phyloP scores from a whole-genome alignment of 2,888 invertebrate species.

The Dasysyrphus tricinctus region DNA sequence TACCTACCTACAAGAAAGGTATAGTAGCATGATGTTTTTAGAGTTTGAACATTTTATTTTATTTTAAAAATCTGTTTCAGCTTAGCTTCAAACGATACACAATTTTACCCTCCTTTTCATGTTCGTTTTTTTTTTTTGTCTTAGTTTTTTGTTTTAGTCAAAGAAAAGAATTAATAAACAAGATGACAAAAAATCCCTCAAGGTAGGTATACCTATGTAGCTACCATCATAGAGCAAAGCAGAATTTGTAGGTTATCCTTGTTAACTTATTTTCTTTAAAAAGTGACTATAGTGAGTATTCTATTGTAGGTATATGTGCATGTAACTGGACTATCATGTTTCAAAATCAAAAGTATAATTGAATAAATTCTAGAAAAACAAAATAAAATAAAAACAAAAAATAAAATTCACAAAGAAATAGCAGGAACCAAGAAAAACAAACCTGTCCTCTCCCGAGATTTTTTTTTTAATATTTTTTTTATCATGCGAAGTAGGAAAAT shows the following conservation, averaged over 20 bases:
- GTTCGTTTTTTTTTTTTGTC: background rate
- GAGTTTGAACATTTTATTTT: constrained; percentile 11
- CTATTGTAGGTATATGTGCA: background rate
- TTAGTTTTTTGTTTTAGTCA: background rate
- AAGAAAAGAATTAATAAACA: constrained; percentile 4
- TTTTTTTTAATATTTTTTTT: background rate
- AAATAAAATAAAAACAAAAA: constrained; percentile 10
- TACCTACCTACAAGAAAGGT: background rate
- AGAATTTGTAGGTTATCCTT: constrained; percentile 5
- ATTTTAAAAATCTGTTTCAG: background rate
- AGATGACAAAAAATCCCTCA: constrained; percentile 5
- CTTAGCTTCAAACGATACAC: background rate
- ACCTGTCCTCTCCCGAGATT: constrained; percentile 23
- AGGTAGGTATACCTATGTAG: background rate
- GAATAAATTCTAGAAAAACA: constrained; percentile 7
- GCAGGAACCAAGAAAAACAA: constrained; percentile 5
- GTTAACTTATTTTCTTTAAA: background rate
- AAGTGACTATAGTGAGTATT: background rate
- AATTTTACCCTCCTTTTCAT: background rate
- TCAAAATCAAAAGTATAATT: constrained; percentile 13
- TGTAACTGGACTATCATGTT: background rate
- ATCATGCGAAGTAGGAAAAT: constrained; percentile 27
- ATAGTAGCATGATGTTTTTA: background rate
- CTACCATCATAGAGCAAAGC: background rate
- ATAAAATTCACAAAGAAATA: constrained; percentile 45